Percentiles rank a stretch among this genome's conserved stretches.
Evolutionary conservation across 2,888 invertebrate genomes (phyloP).

Genomic region (Petrolisthes manimaculis): DNA sequence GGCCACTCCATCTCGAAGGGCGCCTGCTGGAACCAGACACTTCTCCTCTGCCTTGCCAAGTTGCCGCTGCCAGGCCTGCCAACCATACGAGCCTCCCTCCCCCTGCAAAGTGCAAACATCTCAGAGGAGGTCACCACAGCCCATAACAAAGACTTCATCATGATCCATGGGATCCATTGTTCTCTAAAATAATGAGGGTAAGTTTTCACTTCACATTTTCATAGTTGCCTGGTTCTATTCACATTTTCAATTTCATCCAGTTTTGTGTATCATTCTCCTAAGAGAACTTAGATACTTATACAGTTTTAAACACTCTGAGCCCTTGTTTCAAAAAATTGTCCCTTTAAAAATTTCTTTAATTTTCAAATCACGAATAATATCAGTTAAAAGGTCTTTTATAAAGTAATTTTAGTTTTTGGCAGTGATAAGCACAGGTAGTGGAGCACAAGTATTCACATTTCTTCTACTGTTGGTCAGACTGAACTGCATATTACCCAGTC

Average conservation of each 20-base stretch:
- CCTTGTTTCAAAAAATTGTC: too few species aligned
- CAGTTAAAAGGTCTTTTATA: too few species aligned
- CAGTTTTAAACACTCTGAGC: too few species aligned
- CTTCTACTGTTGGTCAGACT: neutral
- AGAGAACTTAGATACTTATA: too few species aligned
- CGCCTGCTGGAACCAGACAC: slow-evolving; percentile 3
- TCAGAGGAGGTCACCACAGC: slow-evolving; percentile 40
- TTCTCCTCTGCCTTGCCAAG: slow-evolving; percentile 18
- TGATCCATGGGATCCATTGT: neutral
- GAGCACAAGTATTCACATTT: neutral
- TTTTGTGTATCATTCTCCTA: too few species aligned
- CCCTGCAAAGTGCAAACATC: slow-evolving; percentile 55
- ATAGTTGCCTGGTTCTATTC: neutral
- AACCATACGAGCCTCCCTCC: slow-evolving; percentile 51
- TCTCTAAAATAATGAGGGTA: slow-evolving; percentile 1
- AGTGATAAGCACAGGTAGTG: neutral
- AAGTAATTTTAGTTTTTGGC: neutral
- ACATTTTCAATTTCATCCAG: too few species aligned
- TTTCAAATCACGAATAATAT: too few species aligned
- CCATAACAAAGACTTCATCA: slow-evolving; percentile 23
- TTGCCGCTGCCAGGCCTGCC: slow-evolving; percentile 41
- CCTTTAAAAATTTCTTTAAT: too few species aligned
- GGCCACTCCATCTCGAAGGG: slow-evolving; percentile 8
- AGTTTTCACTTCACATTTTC: neutral
- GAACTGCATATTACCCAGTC: neutral